Evolutionary conservation across 2,113 vertebrate genomes (phyloP).

Genomic region (Petrocephalus microphthalmus): DNA sequence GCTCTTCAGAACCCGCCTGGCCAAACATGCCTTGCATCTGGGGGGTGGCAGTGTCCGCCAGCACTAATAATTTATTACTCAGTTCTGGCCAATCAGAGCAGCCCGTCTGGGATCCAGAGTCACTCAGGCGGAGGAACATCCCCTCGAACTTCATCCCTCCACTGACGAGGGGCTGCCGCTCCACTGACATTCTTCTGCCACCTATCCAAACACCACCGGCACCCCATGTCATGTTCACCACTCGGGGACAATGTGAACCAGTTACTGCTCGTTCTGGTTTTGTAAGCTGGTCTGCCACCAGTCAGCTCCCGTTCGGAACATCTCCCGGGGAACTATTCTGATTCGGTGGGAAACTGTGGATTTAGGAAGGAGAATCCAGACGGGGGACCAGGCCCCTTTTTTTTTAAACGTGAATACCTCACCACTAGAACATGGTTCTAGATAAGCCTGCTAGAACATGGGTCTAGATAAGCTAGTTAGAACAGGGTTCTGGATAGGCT

Average conservation of each 20-base stretch:
- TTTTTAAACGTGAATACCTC: neutral
- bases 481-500: no score
- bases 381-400: neutral
- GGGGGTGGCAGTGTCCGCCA: neutral
- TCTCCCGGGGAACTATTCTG: neutral
- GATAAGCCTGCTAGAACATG: neutral
- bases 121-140: constrained; percentile 35
- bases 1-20: neutral
- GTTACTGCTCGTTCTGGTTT: neutral
- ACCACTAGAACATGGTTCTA: neutral
- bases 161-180: neutral
- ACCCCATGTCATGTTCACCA: neutral
- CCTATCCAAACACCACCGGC: neutral
- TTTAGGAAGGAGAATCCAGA: neutral
- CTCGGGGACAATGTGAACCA: no score
- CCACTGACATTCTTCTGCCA: neutral
- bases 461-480: no score
- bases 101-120: neutral
- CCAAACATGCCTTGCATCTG: neutral
- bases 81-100: neutral
- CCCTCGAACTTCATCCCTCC: constrained; percentile 40
- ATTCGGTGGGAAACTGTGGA: neutral
- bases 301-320: neutral
- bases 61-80: neutral
- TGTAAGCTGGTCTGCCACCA: neutral